Percentiles rank a stretch among this genome's conserved stretches.
Evolutionary conservation across 2,113 vertebrate genomes (phyloP).

Genomic region (Malurus cyaneus): DNA sequence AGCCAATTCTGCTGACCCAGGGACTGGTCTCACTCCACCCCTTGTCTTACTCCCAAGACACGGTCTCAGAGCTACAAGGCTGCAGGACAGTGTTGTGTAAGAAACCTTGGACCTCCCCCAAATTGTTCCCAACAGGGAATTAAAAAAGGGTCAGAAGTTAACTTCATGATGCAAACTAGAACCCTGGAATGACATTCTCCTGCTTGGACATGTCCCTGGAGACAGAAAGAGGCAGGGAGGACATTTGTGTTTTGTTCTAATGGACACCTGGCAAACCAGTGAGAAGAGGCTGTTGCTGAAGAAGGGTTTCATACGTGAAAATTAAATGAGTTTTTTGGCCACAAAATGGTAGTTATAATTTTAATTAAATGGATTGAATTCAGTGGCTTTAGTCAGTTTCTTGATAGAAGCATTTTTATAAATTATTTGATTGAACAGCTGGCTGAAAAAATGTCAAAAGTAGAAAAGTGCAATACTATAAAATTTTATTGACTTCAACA

Average conservation of each 20-base stretch:
- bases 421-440: background rate
- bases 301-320: background rate
- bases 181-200: background rate
- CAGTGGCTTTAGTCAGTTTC: background rate
- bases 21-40: background rate
- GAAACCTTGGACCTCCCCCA: background rate
- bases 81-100: background rate
- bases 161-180: background rate
- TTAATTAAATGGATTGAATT: background rate
- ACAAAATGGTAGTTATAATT: background rate
- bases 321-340: background rate
- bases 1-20: background rate
- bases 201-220: background rate
- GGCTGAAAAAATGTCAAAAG: background rate
- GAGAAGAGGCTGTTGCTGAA: background rate
- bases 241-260: background rate
- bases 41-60: background rate
- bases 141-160: background rate
- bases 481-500: background rate
- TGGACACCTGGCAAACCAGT: background rate
- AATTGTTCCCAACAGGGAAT: background rate
- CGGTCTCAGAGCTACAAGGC: background rate
- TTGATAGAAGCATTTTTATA: background rate
- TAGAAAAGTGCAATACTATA: background rate
- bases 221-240: background rate